Base-by-base conservation (phyloP, 2,797 vertebrate species). In the Urocyon cinereoargenteus region DNA sequence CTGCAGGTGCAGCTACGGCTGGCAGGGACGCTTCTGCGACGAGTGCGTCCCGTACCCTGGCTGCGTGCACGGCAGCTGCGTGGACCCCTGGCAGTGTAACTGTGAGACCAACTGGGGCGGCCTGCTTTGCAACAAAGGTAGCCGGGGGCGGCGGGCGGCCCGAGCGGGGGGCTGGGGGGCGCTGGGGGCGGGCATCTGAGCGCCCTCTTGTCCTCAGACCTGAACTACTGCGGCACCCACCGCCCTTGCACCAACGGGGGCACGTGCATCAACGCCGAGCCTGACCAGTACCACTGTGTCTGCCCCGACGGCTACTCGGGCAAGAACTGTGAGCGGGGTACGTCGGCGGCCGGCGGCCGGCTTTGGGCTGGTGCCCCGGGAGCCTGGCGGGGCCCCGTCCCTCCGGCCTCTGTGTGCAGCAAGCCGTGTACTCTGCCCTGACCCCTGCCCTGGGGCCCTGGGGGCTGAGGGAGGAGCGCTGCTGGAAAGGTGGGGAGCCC, bases 31-130 rank as follows among this genome's bases (percentile, higher is more conserved):
- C 5, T 99, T 99, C 98, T 99, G 99, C 68, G 99, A 99, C 77
- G 98, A 99, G 97, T 99, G 99, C 81, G 97, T 99, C 96, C 99
- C 99, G 0, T 99, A 99, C 95, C 99, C 99, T 0, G 99, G 99
- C 97, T 99, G 99, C 8, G 99, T 99, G 59, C 99, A 99, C 22
- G 99, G 99, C 21, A 99, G 99, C 98, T 99, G 99, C 91, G 98
- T 96, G 64, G 98, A 99, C 96, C 99, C 99, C 57, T 99, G 99
- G 99, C 98, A 99, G 87, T 99, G 99, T 97, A 99, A 98, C 98
- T 99, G 99, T 78, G 99, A 99, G 98, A 99, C 99, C 99, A 99
- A 99, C 99, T 99, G 99, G 99, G 99, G 99, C 6, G 99, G 99
- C 22, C 99, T 99, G 96, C 99, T 99, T 45, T 99, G 99, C 90